Percentiles rank a stretch among this genome's conserved stretches.
Conservation (phyloP, 1,140 invertebrate species). For the Pogonus chalceus region DNA sequence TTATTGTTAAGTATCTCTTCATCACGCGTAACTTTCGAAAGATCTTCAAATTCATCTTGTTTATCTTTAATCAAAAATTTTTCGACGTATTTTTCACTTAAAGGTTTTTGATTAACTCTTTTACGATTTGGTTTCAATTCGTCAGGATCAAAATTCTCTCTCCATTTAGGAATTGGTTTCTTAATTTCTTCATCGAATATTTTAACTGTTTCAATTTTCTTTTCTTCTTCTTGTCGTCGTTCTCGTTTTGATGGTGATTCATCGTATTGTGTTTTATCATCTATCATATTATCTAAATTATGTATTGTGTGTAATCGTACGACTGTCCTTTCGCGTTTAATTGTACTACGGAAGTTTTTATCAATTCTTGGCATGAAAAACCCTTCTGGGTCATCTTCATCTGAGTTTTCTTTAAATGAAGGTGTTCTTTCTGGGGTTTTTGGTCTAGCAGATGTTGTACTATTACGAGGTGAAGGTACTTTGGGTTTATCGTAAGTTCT, state of each 20-base stretch:
- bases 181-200: slow-evolving; percentile 12
- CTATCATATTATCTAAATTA: slow-evolving; percentile 42
- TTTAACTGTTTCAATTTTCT: slow-evolving; percentile 22
- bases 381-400: slow-evolving; percentile 19
- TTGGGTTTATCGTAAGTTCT: slow-evolving; percentile 21
- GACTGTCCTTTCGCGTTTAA: slow-evolving; percentile 56
- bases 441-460: slow-evolving; percentile 20
- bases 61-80: slow-evolving; percentile 63
- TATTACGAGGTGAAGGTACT: neutral
- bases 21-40: slow-evolving; percentile 13
- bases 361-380: slow-evolving; percentile 29
- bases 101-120: slow-evolving; percentile 34
- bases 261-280: slow-evolving; percentile 27
- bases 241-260: slow-evolving; percentile 26
- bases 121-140: slow-evolving; percentile 21
- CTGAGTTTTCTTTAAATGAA: slow-evolving; percentile 17
- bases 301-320: slow-evolving; percentile 56
- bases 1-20: slow-evolving; percentile 7
- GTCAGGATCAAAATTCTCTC: slow-evolving; percentile 49
- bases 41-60: slow-evolving; percentile 33
- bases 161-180: slow-evolving; percentile 35
- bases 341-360: slow-evolving; percentile 34
- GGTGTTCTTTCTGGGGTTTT: slow-evolving; percentile 11
- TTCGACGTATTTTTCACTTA: slow-evolving; percentile 47
- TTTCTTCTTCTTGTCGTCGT: slow-evolving; percentile 16